Percentiles rank a stretch among this genome's conserved stretches.
Conservation (phyloP, 2,113 vertebrate species). For the Stictonetta naevosa region DNA sequence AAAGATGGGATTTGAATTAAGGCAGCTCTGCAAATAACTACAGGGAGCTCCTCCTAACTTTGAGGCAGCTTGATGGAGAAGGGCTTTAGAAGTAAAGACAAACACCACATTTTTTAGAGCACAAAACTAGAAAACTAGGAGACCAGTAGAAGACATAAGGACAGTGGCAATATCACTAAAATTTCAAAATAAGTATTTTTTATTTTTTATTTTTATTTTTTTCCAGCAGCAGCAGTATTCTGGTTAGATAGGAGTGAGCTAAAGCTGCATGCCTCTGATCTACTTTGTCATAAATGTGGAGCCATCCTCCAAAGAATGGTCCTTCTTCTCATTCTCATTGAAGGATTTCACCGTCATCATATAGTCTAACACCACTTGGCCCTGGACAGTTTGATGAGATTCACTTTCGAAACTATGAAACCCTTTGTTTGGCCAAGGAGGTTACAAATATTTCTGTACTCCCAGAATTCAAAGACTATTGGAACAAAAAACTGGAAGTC, state of each 20-base stretch:
- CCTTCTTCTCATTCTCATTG: background rate
- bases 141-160: background rate
- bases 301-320: background rate
- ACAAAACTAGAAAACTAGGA: background rate
- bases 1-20: constrained; percentile 34
- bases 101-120: background rate
- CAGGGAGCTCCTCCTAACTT: constrained; percentile 7
- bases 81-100: background rate
- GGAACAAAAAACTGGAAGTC: constrained; percentile 38
- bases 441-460: background rate
- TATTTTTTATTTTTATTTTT: background rate
- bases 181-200: background rate
- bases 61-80: background rate
- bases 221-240: background rate
- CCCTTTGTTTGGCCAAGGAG: background rate
- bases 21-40: background rate
- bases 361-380: background rate
- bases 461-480: constrained; percentile 2
- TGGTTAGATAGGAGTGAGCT: background rate
- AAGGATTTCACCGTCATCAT: background rate
- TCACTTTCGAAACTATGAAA: background rate
- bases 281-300: background rate
- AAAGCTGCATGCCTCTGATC: background rate
- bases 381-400: background rate
- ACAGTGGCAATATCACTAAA: background rate